phyloP scores from a whole-genome alignment of 1,140 invertebrate species.

The Andrena cerasifolii region DNA sequence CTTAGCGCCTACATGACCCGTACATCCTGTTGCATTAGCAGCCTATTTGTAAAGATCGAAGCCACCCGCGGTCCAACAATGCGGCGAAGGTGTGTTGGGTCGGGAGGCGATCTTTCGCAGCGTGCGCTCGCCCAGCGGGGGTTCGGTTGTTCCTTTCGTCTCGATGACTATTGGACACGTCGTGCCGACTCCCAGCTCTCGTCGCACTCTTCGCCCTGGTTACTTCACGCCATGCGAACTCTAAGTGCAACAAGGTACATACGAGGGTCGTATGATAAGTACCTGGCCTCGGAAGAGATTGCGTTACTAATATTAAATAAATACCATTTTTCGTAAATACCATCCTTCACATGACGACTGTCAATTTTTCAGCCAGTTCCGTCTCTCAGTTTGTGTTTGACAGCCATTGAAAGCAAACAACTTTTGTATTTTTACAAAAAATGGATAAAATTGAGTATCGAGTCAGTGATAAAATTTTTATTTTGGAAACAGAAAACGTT shows the following conservation, averaged over 20 bases:
- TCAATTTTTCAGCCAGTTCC: too few species aligned
- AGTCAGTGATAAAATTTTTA: too few species aligned
- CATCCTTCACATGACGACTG: too few species aligned
- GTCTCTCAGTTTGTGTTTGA: too few species aligned
- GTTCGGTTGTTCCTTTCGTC: constrained; percentile 50
- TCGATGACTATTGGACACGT: constrained; percentile 46
- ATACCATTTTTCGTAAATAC: too few species aligned
- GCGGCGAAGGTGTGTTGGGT: constrained; percentile 66
- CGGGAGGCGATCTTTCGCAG: constrained; percentile 70
- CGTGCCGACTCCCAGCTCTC: constrained; percentile 10
- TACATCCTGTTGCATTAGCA: constrained; percentile 68
- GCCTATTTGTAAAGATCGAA: constrained; percentile 74
- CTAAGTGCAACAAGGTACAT: not conserved
- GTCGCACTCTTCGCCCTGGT: not conserved
- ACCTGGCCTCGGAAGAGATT: too few species aligned
- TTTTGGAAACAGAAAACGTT: too few species aligned
- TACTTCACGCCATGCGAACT: constrained; percentile 10
- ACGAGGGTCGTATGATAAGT: too few species aligned
- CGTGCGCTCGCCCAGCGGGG: constrained; percentile 69
- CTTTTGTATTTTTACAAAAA: too few species aligned
- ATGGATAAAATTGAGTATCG: too few species aligned
- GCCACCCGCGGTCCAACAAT: constrained; percentile 72
- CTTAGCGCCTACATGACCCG: constrained; percentile 67
- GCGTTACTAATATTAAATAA: too few species aligned
- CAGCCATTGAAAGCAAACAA: too few species aligned